Evolutionary conservation across 2,113 vertebrate genomes (phyloP).

Genomic region (Carassius carassius): DNA sequence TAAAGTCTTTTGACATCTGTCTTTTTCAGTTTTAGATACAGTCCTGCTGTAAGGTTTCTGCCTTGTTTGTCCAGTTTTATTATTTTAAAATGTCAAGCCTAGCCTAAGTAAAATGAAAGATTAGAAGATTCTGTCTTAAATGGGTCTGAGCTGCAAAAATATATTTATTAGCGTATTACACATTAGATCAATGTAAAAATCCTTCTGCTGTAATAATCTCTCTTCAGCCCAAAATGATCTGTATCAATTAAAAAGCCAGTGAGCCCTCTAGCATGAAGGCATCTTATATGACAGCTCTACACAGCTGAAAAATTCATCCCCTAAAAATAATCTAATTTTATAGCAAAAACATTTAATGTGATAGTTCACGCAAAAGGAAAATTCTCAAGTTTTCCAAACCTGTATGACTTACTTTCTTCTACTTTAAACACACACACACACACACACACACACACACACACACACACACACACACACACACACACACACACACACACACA

Average conservation of each 20-base stretch:
- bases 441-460: background rate
- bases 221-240: background rate
- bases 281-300: background rate
- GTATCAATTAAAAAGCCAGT: conserved; percentile 28
- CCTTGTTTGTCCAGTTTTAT: background rate
- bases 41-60: background rate
- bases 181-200: conserved; percentile 15
- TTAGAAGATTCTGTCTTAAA: background rate
- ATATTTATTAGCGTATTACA: background rate
- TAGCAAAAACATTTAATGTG: background rate
- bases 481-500: background rate
- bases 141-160: background rate
- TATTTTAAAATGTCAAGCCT: background rate
- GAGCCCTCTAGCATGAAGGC: background rate
- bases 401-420: background rate
- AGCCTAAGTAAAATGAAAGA: conserved; percentile 4
- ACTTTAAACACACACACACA: background rate
- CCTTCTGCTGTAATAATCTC: background rate
- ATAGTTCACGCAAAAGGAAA: background rate
- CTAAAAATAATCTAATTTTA: too few species aligned
- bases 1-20: background rate
- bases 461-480: background rate
- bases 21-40: background rate
- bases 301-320: background rate
- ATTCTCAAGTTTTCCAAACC: background rate